A percentile compares a stretch with the other conserved stretches of the same genome.
Evolutionary conservation across 2,888 invertebrate genomes (phyloP).

Genomic region (Drosophila villosipedis): DNA sequence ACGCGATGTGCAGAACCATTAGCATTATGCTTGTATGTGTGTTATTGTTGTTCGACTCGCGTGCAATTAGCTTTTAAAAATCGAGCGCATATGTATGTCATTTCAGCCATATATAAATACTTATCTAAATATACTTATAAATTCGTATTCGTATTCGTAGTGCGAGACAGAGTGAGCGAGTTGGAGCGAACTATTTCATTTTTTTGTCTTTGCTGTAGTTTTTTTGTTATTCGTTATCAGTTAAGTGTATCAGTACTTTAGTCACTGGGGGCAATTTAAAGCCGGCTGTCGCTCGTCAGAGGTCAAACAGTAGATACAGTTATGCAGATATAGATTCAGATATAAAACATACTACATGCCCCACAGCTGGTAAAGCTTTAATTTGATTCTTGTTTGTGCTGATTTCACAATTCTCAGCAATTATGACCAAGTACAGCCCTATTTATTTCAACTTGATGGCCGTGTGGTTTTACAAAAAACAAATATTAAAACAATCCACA

Average conservation of each 20-base stretch:
- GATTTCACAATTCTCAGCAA: slow-evolving; percentile 17
- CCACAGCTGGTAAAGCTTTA: neutral
- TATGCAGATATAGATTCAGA: slow-evolving; percentile 29
- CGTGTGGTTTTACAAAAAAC: neutral
- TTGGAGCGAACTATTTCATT: slow-evolving; percentile 7
- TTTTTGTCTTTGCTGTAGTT: neutral
- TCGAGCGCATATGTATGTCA: slow-evolving; percentile 59
- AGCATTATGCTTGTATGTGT: slow-evolving; percentile 5
- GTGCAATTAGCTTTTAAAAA: slow-evolving; percentile 71
- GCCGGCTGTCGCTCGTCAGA: slow-evolving; percentile 44
- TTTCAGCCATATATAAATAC: slow-evolving; percentile 53
- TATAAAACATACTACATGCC: neutral
- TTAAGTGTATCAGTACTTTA: slow-evolving; percentile 68
- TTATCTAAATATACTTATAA: slow-evolving; percentile 37
- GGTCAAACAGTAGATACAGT: slow-evolving; percentile 51
- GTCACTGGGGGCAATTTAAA: slow-evolving; percentile 55
- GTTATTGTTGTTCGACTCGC: slow-evolving; percentile 38
- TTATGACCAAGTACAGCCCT: slow-evolving; percentile 20
- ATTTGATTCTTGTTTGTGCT: slow-evolving; percentile 33
- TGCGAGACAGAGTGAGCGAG: slow-evolving; percentile 10
- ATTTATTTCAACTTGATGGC: slow-evolving; percentile 28
- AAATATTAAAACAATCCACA: neutral
- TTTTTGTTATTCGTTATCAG: slow-evolving; percentile 50
- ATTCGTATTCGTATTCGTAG: neutral
- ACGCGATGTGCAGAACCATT: slow-evolving; percentile 24